These are phyloP conservation scores for Rhincodon typus DNA, from an alignment of 2,797 vertebrate species.

Conservation along the genomic window DNA sequence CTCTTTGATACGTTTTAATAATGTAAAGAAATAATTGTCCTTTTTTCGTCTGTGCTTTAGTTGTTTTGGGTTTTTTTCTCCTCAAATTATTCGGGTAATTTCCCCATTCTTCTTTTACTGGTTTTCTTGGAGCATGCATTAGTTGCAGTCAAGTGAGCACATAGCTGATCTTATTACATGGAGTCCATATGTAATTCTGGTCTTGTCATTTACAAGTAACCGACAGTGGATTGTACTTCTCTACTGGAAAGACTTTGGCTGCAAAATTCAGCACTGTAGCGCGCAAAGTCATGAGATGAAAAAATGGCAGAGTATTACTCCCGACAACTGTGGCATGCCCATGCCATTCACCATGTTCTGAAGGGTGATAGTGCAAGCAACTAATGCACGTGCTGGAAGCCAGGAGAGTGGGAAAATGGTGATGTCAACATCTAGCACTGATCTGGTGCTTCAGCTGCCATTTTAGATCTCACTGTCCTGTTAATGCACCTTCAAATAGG, in stretches of 20 bases:
- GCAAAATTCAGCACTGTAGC: background rate
- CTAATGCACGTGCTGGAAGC: background rate
- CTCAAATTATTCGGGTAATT: background rate
- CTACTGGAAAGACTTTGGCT: background rate
- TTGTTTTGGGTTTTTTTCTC: too few species aligned
- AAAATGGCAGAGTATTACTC: background rate
- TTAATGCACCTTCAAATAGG: background rate
- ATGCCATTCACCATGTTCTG: background rate
- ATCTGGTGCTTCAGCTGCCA: background rate
- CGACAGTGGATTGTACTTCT: background rate
- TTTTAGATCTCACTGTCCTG: background rate
- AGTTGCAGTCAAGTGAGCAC: background rate
- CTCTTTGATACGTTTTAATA: background rate
- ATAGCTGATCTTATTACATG: background rate
- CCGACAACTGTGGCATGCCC: too few species aligned
- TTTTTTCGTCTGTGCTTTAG: background rate
- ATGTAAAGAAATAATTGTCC: background rate
- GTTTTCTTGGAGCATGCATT: background rate
- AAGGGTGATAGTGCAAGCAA: background rate
- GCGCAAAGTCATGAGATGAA: background rate
- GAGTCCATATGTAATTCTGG: background rate
- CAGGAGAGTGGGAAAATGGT: background rate
- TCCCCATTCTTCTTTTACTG: background rate
- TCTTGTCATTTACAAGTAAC: background rate
- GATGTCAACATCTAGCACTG: too few species aligned